Percentiles rank a stretch among this genome's conserved stretches.
phyloP scores from a whole-genome alignment of 2,797 vertebrate genomes.

The Chaetophractus vellerosus region DNA sequence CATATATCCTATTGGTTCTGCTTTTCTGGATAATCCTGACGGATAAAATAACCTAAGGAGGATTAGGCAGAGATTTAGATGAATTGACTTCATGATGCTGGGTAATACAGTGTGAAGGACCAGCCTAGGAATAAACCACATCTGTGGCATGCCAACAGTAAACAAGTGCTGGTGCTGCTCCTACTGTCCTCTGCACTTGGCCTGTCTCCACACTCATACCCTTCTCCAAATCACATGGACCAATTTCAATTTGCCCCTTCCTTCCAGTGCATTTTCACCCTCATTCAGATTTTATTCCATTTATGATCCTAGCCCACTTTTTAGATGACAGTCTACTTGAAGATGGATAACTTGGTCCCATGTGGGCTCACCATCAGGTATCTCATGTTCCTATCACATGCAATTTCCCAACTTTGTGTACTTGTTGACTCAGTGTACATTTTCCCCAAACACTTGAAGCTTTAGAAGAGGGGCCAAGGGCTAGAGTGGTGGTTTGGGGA shows the following conservation, averaged over 20 bases:
- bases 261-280: neutral
- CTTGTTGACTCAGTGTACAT: conserved; percentile 64
- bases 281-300: neutral
- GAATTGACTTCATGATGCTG: neutral
- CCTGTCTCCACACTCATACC: neutral
- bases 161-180: neutral
- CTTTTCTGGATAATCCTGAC: too few relatives aligned
- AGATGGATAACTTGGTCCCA: neutral
- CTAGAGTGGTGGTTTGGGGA: neutral
- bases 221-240: neutral
- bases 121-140: neutral
- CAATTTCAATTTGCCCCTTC: neutral
- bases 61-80: neutral
- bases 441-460: conserved; percentile 26
- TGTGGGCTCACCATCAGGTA: neutral
- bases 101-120: neutral
- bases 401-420: neutral
- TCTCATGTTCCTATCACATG: neutral
- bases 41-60: neutral
- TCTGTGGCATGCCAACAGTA: neutral
- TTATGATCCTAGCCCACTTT: neutral
- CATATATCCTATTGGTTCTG: too few relatives aligned
- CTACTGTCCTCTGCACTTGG: neutral
- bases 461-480: conserved; percentile 44
- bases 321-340: neutral